Conservation (phyloP, 2,113 vertebrate species). For the Raphicerus campestris region DNA sequence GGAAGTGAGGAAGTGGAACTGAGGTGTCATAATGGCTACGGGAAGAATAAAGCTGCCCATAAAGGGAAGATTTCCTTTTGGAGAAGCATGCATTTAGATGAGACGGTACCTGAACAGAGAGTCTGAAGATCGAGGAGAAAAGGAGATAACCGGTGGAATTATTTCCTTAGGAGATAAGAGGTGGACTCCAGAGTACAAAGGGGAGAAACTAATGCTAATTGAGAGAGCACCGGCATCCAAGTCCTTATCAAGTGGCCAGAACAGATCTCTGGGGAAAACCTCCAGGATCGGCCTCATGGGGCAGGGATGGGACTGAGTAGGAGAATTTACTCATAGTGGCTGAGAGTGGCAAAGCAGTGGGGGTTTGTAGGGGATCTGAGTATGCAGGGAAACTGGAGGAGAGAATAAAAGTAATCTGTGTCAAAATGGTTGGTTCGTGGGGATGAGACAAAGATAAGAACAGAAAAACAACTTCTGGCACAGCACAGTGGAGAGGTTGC, state of each 20-base stretch:
- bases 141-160: not conserved
- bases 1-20: not conserved
- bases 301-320: no score
- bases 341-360: not conserved
- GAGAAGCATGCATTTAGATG: not conserved
- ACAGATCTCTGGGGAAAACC: not conserved
- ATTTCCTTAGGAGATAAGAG: not conserved
- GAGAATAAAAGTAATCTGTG: not conserved
- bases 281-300: not conserved
- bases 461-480: not conserved
- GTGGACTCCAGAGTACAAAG: not conserved
- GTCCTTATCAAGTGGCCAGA: not conserved
- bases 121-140: not conserved
- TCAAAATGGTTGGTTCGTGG: not conserved
- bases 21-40: not conserved
- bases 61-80: not conserved
- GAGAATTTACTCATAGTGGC: not conserved
- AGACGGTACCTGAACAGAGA: not conserved
- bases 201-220: not conserved
- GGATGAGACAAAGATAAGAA: not conserved
- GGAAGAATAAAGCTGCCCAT: rapidly evolving
- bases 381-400: not conserved
- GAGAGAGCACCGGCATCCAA: not conserved
- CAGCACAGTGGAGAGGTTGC: not conserved
- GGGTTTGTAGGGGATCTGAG: not conserved